A percentile compares a stretch with the other conserved stretches of the same genome.
These are phyloP conservation scores for Porites lutea DNA, from an alignment of 64 coral and sea anemone species.

Conservation along the genomic window DNA sequence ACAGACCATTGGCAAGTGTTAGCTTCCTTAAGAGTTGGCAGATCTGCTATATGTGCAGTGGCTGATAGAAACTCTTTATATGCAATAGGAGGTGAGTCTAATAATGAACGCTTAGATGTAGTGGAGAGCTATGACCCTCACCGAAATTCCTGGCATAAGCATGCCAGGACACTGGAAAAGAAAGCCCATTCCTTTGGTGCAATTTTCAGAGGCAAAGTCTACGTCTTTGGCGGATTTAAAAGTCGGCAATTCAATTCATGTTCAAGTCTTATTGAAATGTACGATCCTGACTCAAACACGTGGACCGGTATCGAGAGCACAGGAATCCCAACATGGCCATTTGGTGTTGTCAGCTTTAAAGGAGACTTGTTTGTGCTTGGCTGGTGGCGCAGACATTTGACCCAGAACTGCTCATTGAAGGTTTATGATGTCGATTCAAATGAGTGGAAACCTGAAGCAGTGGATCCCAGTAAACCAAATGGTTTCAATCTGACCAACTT, in stretches of 20 bases:
- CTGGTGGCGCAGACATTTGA: background rate
- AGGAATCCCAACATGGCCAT: background rate
- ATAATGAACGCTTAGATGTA: background rate
- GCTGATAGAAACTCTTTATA: conserved; percentile 58
- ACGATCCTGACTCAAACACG: background rate
- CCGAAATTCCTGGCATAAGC: conserved; percentile 28
- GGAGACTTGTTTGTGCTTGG: conserved; percentile 65
- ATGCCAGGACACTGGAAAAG: background rate
- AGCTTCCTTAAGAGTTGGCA: conserved; percentile 29
- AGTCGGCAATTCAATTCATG: background rate
- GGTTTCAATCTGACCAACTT: too few relatives aligned
- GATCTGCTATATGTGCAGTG: conserved; percentile 61
- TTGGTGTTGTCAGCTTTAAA: background rate
- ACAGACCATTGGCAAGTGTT: conserved; percentile 50
- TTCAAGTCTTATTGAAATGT: background rate
- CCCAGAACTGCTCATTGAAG: conserved; percentile 16
- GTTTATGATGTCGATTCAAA: conserved; percentile 41
- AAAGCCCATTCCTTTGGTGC: background rate
- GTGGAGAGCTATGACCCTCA: conserved; percentile 37
- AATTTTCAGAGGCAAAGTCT: background rate
- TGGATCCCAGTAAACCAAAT: too few relatives aligned
- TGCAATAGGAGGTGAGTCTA: conserved; percentile 59
- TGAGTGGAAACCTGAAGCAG: background rate
- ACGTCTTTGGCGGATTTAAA: background rate
- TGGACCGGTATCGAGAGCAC: background rate